These are phyloP conservation scores for Poeciliopsis gracilis DNA, from an alignment of 2,797 vertebrate species.

Conservation along the genomic window DNA sequence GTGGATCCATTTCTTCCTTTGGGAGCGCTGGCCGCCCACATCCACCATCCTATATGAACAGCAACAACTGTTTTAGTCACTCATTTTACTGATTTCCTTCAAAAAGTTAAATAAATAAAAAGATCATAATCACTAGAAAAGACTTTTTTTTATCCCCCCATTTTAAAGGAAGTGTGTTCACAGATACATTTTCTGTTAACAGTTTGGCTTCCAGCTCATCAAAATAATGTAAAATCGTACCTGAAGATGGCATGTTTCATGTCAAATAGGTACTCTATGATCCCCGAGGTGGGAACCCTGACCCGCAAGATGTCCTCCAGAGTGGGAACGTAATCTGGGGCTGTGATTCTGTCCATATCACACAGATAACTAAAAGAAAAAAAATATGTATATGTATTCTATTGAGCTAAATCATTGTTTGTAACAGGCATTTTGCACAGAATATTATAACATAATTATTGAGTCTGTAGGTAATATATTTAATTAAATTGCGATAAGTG, in stretches of 20 bases:
- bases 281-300: constrained; percentile 85
- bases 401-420: neutral
- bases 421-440: neutral
- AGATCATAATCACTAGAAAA: neutral
- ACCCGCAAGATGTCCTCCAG: constrained; percentile 87
- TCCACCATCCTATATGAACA: constrained; percentile 86
- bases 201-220: neutral
- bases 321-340: constrained; percentile 77
- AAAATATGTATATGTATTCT: neutral
- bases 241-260: constrained; percentile 84
- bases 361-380: constrained; percentile 81
- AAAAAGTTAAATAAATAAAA: neutral
- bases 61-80: neutral
- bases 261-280: constrained; percentile 88
- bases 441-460: too few species aligned
- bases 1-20: constrained; percentile 93
- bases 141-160: too few species aligned
- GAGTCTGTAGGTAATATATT: too few species aligned
- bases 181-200: neutral
- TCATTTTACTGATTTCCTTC: neutral
- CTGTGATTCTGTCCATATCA: constrained; percentile 83
- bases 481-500: too few species aligned
- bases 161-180: neutral
- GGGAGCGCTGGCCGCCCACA: constrained; percentile 90
- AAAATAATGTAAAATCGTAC: constrained; percentile 55